Percentiles rank a stretch among this genome's conserved stretches.
These are phyloP conservation scores for Dicentrarchus labrax DNA, from an alignment of 2,113 vertebrate genomes.

Conservation along the genomic window DNA sequence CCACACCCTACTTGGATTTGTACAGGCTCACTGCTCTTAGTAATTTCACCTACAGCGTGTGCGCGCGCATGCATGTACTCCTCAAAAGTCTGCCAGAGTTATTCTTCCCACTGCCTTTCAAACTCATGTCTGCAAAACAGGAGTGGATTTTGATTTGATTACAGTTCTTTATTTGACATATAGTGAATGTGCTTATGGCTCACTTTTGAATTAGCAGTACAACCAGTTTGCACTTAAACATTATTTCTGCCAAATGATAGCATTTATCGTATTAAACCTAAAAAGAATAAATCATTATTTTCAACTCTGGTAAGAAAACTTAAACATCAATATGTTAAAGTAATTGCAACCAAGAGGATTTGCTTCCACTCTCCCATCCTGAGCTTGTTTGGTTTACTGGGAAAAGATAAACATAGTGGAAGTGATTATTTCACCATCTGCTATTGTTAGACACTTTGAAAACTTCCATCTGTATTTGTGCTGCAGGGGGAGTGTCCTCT, in stretches of 20 bases:
- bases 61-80: slow-evolving; percentile 7
- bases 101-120: slow-evolving; percentile 43
- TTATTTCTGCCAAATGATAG: not conserved
- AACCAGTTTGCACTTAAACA: not conserved
- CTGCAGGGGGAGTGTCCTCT: slow-evolving; percentile 1
- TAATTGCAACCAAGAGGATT: slow-evolving; percentile 45
- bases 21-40: slow-evolving; percentile 73
- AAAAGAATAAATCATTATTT: not conserved
- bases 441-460: slow-evolving; percentile 40
- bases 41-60: slow-evolving; percentile 67
- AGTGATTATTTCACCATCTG: slow-evolving; percentile 69
- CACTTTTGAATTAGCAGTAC: not conserved
- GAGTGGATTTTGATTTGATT: slow-evolving; percentile 44
- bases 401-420: slow-evolving; percentile 52
- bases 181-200: not conserved
- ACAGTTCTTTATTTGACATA: slow-evolving; percentile 19
- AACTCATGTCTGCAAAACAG: slow-evolving; percentile 43
- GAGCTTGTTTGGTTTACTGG: slow-evolving; percentile 39
- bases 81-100: slow-evolving; percentile 34
- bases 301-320: not conserved
- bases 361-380: slow-evolving; percentile 24
- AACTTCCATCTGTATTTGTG: slow-evolving; percentile 51
- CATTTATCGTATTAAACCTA: not conserved
- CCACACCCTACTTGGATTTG: slow-evolving; percentile 69
- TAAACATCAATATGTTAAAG: slow-evolving; percentile 36